These are phyloP conservation scores for Ophioninae sp. DNA, from an alignment of 2,888 invertebrate species.

Conservation along the genomic window DNA sequence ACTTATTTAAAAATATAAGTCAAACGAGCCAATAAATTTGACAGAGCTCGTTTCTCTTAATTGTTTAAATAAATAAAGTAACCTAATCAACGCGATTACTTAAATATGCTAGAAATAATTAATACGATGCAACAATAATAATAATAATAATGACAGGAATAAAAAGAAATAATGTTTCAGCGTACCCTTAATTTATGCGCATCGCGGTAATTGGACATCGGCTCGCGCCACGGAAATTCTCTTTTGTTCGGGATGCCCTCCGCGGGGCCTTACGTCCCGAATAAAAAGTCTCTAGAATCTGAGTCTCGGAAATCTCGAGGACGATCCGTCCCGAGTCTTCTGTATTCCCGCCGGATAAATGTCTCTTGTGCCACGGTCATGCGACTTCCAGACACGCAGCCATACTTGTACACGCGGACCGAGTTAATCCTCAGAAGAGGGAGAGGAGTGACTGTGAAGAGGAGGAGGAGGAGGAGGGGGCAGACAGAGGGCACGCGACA, in stretches of 20 bases:
- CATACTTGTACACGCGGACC: background rate
- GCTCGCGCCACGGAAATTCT: conserved; percentile 12
- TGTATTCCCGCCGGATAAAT: conserved; percentile 14
- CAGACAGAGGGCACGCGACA: conserved; percentile 54
- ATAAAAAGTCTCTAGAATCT: conserved; percentile 1
- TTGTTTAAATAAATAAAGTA: no score
- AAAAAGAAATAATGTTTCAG: background rate
- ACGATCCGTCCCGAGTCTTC: conserved; percentile 14
- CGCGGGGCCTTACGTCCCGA: background rate
- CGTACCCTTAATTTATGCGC: conserved; percentile 1
- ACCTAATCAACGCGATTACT: no score
- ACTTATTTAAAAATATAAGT: no score
- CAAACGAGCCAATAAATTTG: no score
- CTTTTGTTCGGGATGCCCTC: background rate
- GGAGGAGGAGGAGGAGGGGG: conserved; percentile 4
- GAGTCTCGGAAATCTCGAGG: conserved; percentile 21
- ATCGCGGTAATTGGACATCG: conserved; percentile 27
- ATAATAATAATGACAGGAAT: background rate
- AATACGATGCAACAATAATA: background rate
- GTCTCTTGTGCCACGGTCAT: conserved; percentile 22
- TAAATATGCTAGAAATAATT: background rate
- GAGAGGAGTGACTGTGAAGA: background rate
- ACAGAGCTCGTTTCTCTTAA: no score
- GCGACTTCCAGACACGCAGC: conserved; percentile 12
- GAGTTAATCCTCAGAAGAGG: conserved; percentile 11